phyloP scores from a whole-genome alignment of 1,140 invertebrate genomes.

The Stegodyphus mimosarum region DNA sequence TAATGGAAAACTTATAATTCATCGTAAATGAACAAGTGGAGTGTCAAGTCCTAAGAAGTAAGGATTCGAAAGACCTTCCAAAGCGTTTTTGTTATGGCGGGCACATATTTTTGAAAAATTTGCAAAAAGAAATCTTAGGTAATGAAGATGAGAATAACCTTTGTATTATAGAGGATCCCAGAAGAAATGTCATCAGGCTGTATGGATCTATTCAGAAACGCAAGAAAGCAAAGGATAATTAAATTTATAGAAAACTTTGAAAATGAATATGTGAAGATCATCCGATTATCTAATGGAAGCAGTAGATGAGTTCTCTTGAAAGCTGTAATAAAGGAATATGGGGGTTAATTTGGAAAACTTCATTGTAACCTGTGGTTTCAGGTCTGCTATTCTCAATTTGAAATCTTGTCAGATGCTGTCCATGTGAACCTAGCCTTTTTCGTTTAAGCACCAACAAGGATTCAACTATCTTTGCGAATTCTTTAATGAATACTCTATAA shows the following conservation, averaged over 20 bases:
- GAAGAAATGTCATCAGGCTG: background rate
- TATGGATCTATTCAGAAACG: conserved; percentile 11
- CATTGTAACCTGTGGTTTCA: conserved; percentile 11
- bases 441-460: too few relatives aligned
- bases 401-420: background rate
- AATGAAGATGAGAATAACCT: too few relatives aligned
- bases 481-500: too few relatives aligned
- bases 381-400: conserved; percentile 8
- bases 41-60: too few relatives aligned
- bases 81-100: too few relatives aligned
- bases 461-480: too few relatives aligned
- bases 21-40: too few relatives aligned
- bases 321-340: conserved; percentile 33
- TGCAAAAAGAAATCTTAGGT: too few relatives aligned
- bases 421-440: too few relatives aligned
- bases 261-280: background rate
- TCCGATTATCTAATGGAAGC: background rate
- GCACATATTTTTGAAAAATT: too few relatives aligned
- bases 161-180: background rate
- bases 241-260: background rate
- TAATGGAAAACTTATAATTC: too few relatives aligned
- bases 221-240: conserved; percentile 3
- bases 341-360: conserved; percentile 34
- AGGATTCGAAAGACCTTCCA: too few relatives aligned
- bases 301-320: conserved; percentile 9